phyloP scores from a whole-genome alignment of 2,113 vertebrate genomes.

The Ginglymostoma cirratum region DNA sequence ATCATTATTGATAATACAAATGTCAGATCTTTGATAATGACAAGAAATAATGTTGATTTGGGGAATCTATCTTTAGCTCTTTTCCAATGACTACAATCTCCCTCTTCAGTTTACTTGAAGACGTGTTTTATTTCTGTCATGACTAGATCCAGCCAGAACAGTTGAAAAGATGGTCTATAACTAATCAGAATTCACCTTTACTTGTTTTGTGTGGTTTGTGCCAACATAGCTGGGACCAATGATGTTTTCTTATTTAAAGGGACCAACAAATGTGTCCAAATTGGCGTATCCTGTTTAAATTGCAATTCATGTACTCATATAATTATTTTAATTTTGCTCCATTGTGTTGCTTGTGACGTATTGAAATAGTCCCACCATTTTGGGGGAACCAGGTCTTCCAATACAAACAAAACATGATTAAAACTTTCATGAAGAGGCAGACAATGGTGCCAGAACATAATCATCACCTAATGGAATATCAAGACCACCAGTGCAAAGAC shows the following conservation, averaged over 20 bases:
- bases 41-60: not conserved
- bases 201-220: not conserved
- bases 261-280: not conserved
- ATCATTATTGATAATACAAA: not conserved
- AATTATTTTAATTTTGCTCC: not conserved
- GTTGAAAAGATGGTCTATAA: not conserved
- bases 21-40: not conserved
- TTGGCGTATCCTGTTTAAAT: not conserved
- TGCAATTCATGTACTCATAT: not conserved
- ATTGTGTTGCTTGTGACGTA: not conserved
- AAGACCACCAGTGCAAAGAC: not conserved
- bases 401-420: not conserved
- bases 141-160: not conserved
- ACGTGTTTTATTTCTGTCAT: not conserved
- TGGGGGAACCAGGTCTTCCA: not conserved
- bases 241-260: not conserved
- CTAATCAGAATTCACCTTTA: not conserved
- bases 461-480: not conserved
- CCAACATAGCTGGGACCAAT: not conserved
- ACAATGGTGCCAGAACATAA: not conserved
- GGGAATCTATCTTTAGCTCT: not conserved
- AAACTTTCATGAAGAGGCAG: not conserved
- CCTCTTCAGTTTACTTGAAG: not conserved
- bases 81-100: not conserved
- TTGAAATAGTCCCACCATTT: not conserved